Conservation (phyloP, 2,113 vertebrate species). For the Hydrochoerus hydrochaeris region DNA sequence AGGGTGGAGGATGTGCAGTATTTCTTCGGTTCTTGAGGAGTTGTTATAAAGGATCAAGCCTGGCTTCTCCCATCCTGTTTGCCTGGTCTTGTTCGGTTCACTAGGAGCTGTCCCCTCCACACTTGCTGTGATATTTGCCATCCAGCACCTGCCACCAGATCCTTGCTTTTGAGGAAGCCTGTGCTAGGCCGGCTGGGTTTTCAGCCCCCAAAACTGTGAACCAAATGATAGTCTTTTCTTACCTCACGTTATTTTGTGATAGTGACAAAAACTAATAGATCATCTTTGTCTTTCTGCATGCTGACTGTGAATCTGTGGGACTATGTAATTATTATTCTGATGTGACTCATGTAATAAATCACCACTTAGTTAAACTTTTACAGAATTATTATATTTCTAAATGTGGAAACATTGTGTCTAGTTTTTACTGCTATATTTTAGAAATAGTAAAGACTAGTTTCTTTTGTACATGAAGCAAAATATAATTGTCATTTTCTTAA, state of each 20-base stretch:
- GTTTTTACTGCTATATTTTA: not conserved
- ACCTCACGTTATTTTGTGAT: not conserved
- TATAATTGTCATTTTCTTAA: not conserved
- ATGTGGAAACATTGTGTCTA: not conserved
- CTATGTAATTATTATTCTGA: slow-evolving; percentile 21
- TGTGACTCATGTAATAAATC: not conserved
- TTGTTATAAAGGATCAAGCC: not conserved
- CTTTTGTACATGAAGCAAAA: not conserved
- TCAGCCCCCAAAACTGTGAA: not conserved
- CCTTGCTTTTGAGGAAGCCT: not conserved
- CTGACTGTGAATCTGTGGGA: not conserved
- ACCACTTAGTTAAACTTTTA: not conserved
- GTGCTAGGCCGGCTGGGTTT: not conserved
- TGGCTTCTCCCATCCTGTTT: not conserved
- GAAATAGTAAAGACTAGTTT: not conserved
- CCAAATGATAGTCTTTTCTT: not conserved
- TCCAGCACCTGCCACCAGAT: not conserved
- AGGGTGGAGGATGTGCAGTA: not conserved
- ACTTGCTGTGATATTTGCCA: not conserved
- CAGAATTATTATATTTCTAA: not conserved
- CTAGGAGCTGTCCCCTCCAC: fast-evolving
- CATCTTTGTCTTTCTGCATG: not conserved
- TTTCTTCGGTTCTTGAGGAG: not conserved
- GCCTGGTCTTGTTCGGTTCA: not conserved
- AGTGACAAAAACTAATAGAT: not conserved